Conservation (phyloP, 2,888 invertebrate species). For the Zaprionus lineosus region DNA sequence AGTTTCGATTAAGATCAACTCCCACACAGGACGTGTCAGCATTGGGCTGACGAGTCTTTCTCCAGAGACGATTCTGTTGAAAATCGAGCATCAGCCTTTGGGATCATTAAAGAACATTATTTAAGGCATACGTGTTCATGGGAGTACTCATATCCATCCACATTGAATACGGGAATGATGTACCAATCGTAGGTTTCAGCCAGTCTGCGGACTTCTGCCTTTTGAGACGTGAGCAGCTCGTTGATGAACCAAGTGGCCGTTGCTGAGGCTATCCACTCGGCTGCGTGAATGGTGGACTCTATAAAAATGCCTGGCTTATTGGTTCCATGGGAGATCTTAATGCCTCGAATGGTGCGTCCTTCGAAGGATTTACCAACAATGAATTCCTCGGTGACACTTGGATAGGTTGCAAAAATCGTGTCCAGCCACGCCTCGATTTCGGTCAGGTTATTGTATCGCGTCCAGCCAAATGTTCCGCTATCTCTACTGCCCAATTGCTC, state of each 20-base stretch:
- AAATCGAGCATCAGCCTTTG: not conserved
- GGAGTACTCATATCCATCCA: constrained; percentile 89
- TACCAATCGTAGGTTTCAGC: constrained; percentile 89
- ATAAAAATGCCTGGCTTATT: constrained; percentile 85
- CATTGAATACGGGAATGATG: constrained; percentile 88
- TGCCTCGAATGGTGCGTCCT: constrained; percentile 85
- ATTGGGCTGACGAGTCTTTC: constrained; percentile 86
- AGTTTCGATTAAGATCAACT: constrained; percentile 81
- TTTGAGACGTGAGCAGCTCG: constrained; percentile 86
- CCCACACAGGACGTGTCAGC: constrained; percentile 76
- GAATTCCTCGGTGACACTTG: constrained; percentile 74
- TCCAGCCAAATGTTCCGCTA: constrained; percentile 84
- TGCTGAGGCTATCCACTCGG: constrained; percentile 90
- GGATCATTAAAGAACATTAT: not conserved
- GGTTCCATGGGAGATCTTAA: constrained; percentile 82
- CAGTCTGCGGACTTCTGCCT: constrained; percentile 84
- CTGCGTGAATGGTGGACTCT: constrained; percentile 86
- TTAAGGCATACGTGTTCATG: constrained; percentile 85
- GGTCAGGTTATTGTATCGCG: constrained; percentile 85
- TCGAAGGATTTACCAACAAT: constrained; percentile 85
- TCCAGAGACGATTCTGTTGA: constrained; percentile 86
- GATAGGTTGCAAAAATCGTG: constrained; percentile 83
- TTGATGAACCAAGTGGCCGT: constrained; percentile 88
- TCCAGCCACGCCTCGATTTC: constrained; percentile 86
- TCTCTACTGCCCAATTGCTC: constrained; percentile 76